phyloP scores from a whole-genome alignment of 2,888 invertebrate species.

The Eucriotettix oculatus region DNA sequence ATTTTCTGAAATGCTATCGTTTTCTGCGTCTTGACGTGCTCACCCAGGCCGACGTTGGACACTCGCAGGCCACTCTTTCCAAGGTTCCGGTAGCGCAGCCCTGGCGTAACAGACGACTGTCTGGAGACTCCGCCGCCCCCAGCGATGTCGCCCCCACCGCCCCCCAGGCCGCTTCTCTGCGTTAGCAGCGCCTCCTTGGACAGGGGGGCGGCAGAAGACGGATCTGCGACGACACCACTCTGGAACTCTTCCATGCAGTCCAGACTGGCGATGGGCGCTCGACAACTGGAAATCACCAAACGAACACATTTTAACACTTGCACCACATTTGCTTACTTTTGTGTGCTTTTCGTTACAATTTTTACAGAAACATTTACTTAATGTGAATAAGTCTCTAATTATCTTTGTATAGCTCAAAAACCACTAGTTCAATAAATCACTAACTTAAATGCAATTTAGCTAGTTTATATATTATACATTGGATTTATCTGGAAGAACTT shows the following conservation, averaged over 20 bases:
- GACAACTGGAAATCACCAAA: conserved; percentile 46
- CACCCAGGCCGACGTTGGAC: conserved; percentile 80
- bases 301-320: too few species aligned
- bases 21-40: conserved; percentile 16
- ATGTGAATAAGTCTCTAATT: too few species aligned
- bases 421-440: too few species aligned
- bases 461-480: too few species aligned
- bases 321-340: too few species aligned
- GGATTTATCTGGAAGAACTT: too few species aligned
- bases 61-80: conserved; percentile 91
- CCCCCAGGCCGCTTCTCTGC: conserved; percentile 27
- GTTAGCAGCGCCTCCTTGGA: conserved; percentile 39
- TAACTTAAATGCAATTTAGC: too few species aligned
- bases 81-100: conserved; percentile 77
- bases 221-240: neutral
- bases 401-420: too few species aligned
- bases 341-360: too few species aligned
- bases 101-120: conserved; percentile 51
- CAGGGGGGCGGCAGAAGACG: conserved; percentile 10
- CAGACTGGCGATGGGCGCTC: conserved; percentile 80
- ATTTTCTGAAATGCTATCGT: too few species aligned
- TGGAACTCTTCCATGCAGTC: conserved; percentile 87
- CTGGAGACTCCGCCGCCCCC: conserved; percentile 17
- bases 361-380: too few species aligned
- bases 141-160: conserved; percentile 27